Base-by-base conservation (phyloP, 1,140 invertebrate genomes). In the Scaptomyza montana region DNA sequence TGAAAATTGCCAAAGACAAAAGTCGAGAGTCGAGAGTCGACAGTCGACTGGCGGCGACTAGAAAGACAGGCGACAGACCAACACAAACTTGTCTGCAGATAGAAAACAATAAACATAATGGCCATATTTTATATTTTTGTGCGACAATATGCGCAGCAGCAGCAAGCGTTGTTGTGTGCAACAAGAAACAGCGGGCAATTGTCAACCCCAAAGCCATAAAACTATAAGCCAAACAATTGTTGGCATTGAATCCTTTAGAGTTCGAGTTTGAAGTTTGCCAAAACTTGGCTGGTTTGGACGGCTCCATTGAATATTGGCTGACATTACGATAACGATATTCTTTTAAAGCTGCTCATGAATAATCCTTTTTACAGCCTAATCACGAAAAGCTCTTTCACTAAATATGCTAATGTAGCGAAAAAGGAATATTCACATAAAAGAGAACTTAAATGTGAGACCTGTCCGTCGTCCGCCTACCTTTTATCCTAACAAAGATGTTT, bases 81-180 rank as follows among this genome's bases (percentile, higher is more conserved):
- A 25, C 7, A 33, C 30, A 12, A 47, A 13, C 49, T 45, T 16
- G 45, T 59, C 56, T 59, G 56, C 43, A 41, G 16, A 59, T 33
- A 7, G 50, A 79, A 87, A 87, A 84, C 84, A 84, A 87, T 87
- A 87, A 89, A 80, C 82, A 86, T 82, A 84, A 89, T 53, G 76
- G 84, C 69, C 64, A 89, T 87, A 87, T 89, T 87, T 87, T 89
- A 87, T 87, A 87, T 84, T 89, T 89, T 65, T 79, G 53, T 70
- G 21, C 21, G 21, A 25, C 21, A 25, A 25, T 25, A 25, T 25
- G 21, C 21, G 21, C 21, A 25, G 21, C 21, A 25, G 21, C 21
- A 25, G 21, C 21, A 25, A 25, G 21, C 21, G 21, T 25, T 25
- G 3, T 55, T 46, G 63, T 47, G 28, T 36, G 77, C 75, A 81